Percentiles rank a stretch among this genome's conserved stretches.
Conservation (phyloP, 2,888 invertebrate genomes). For the Hydraecia micacea region DNA sequence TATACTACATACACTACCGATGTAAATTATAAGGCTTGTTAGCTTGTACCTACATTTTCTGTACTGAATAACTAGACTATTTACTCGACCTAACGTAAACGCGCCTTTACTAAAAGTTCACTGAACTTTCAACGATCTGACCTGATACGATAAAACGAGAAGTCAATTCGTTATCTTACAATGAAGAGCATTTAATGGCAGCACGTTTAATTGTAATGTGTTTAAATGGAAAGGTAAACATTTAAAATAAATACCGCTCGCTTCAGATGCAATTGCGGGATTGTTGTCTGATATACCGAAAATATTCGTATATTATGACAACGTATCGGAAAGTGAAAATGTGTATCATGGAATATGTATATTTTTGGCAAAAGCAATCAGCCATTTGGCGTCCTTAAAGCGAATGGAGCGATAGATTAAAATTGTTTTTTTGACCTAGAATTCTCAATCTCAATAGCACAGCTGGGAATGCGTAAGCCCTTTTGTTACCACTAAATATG, state of each 20-base stretch:
- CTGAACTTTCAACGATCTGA: constrained; percentile 29
- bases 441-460: constrained; percentile 18
- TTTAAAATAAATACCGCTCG: constrained; percentile 54
- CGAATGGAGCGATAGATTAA: constrained; percentile 13
- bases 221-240: constrained; percentile 37
- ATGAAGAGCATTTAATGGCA: constrained; percentile 37
- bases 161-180: constrained; percentile 49
- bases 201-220: constrained; percentile 47
- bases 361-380: constrained; percentile 17
- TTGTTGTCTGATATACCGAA: constrained; percentile 37
- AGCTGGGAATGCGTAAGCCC: background rate
- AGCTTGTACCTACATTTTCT: constrained; percentile 5
- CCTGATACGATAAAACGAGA: constrained; percentile 27
- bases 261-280: constrained; percentile 56
- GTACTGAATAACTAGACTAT: no score
- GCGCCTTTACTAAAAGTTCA: constrained; percentile 33
- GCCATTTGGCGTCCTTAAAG: constrained; percentile 4
- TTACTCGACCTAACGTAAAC: constrained; percentile 18
- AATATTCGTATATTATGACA: constrained; percentile 56
- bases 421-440: constrained; percentile 19
- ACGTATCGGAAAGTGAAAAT: constrained; percentile 45
- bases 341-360: constrained; percentile 15
- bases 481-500: no score
- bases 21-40: constrained; percentile 3
- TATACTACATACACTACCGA: background rate